A percentile compares a stretch with the other conserved stretches of the same genome.
phyloP scores from a whole-genome alignment of 2,113 vertebrate genomes.

The Parus major region DNA sequence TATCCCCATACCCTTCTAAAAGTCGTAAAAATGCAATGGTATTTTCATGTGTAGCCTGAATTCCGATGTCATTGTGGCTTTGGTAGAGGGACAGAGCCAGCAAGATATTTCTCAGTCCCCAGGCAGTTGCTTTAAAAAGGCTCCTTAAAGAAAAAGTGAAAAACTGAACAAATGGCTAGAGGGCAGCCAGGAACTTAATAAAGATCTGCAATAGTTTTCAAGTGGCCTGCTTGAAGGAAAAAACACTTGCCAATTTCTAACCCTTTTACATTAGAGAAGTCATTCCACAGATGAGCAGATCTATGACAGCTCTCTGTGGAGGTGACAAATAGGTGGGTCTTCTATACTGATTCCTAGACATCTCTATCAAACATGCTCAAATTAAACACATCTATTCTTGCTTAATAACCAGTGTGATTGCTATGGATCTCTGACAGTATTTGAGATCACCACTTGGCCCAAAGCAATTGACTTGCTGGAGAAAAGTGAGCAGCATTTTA shows the following conservation, averaged over 20 bases:
- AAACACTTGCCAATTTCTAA: neutral
- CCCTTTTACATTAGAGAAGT: neutral
- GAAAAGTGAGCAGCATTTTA: neutral
- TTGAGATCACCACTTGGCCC: neutral
- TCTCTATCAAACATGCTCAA: neutral
- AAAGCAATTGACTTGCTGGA: neutral
- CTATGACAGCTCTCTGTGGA: neutral
- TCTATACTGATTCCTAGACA: neutral
- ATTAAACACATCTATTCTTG: neutral
- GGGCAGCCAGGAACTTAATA: slow-evolving; percentile 16
- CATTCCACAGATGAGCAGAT: neutral
- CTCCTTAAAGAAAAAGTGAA: neutral
- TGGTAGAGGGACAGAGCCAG: neutral
- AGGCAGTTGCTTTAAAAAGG: neutral
- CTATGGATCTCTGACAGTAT: neutral
- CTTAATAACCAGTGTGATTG: neutral
- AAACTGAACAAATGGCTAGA: neutral
- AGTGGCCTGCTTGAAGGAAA: neutral
- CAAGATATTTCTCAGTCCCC: neutral
- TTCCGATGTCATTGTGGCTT: neutral
- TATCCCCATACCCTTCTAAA: neutral
- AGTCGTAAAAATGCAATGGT: neutral
- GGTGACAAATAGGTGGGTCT: neutral
- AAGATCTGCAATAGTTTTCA: neutral
- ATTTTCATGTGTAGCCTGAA: neutral